phyloP scores from a whole-genome alignment of 2,113 vertebrate genomes.

The Menidia beryllina region DNA sequence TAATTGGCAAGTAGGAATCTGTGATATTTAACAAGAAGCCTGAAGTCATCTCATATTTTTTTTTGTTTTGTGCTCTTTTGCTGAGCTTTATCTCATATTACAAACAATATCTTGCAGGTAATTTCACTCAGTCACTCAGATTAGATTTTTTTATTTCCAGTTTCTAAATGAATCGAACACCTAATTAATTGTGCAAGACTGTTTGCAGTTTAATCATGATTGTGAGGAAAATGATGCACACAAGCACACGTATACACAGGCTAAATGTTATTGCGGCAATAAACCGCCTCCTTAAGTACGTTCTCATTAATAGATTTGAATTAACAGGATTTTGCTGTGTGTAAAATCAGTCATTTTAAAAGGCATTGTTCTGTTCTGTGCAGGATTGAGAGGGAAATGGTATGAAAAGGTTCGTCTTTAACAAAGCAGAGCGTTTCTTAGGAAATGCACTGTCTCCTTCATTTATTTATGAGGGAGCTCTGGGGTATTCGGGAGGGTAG shows the following conservation, averaged over 20 bases:
- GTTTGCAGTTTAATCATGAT: conserved; percentile 35
- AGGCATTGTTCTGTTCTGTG: neutral
- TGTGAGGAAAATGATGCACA: conserved; percentile 28
- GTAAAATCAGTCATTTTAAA: neutral
- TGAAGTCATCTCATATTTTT: neutral
- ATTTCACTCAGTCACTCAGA: conserved; percentile 29
- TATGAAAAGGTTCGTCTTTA: conserved; percentile 6
- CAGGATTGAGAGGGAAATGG: conserved; percentile 19
- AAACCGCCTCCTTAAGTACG: conserved; percentile 36
- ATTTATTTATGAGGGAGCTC: conserved; percentile 76
- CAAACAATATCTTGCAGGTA: neutral
- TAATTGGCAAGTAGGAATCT: too few relatives aligned
- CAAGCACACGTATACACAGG: neutral
- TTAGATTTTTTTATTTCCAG: conserved; percentile 34
- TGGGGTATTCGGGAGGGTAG: conserved; percentile 65
- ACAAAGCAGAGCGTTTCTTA: conserved; percentile 48
- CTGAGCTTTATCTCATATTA: conserved; percentile 10
- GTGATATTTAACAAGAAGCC: too few relatives aligned
- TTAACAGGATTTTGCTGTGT: neutral
- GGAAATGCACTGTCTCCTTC: conserved; percentile 57
- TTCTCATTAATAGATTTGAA: conserved; percentile 26
- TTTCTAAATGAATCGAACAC: conserved; percentile 23
- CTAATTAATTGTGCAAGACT: conserved; percentile 33
- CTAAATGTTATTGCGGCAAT: conserved; percentile 40
- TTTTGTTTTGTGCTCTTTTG: neutral